A percentile compares a stretch with the other conserved stretches of the same genome.
phyloP scores from a whole-genome alignment of 2,113 vertebrate species.

The Gulo gulo region DNA sequence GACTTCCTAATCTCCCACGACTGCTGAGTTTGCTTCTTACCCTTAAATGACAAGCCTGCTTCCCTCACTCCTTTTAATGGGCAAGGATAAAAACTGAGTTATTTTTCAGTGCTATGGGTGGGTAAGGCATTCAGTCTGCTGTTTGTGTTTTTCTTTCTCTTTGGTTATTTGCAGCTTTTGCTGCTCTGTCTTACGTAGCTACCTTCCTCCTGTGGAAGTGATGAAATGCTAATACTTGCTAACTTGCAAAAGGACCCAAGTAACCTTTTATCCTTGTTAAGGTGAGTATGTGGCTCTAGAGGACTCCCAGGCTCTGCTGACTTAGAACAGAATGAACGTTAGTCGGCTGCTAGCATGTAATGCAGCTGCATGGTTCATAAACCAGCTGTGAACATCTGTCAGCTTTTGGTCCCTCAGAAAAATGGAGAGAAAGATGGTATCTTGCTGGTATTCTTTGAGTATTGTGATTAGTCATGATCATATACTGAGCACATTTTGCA shows the following conservation, averaged over 20 bases:
- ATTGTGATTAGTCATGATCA: not conserved
- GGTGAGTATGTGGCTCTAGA: not conserved
- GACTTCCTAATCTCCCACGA: slow-evolving; percentile 10
- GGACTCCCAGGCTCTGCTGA: not conserved
- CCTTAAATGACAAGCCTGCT: not conserved
- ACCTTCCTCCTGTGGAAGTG: not conserved
- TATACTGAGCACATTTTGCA: not conserved
- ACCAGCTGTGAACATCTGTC: not conserved
- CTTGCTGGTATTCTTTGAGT: not conserved
- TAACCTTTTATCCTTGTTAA: not conserved
- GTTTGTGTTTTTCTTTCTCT: not conserved
- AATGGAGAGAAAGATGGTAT: not conserved
- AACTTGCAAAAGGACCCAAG: not conserved
- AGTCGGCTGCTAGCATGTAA: not conserved
- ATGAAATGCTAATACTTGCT: not conserved
- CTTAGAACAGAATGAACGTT: not conserved
- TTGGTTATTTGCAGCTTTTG: not conserved
- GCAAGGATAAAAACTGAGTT: not conserved
- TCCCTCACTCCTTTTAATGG: not conserved
- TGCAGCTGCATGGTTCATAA: not conserved
- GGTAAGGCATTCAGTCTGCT: not conserved
- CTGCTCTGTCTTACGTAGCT: not conserved
- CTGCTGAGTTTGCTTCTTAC: slow-evolving; percentile 30
- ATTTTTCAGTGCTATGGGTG: not conserved
- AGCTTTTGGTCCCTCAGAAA: not conserved